Evolutionary conservation across 2,888 invertebrate species (phyloP), one percentile per base, ranked within the genome.

Genomic region (Drosophila tanythrix): DNA sequence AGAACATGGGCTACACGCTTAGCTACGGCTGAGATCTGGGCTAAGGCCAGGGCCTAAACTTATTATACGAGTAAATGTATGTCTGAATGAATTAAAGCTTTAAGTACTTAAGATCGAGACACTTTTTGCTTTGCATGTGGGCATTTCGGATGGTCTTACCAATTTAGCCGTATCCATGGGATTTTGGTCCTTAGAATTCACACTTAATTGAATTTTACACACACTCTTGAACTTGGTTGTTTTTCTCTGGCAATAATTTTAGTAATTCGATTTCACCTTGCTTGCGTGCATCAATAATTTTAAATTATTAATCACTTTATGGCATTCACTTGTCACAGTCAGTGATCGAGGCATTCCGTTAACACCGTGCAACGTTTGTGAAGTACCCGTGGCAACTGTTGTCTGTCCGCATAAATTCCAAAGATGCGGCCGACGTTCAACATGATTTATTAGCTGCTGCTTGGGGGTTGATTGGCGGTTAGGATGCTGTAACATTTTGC

Each of bases 1-100:
- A 96, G 76, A 97, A 97, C 91, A 96, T 97, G 96, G 97, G 97
- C 8, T 97, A 97, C 92, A 97, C 97, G 50, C 95, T 97, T 86
- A 97, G 97, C 66, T 97, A 97, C 91, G 97, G 97, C 72, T 96
- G 94, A 74, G 15, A 36, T 18, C 11, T 27, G 8, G n/a, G 31
- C 27, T 52, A 11, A 29, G 35, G 35, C 13, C 52, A 50, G 36
- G 53, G 40, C 46, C 70, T 72, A 36, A 62, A 36, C 64, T 59
- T 66, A 35, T 57, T 43, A 43, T 56, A 59, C 40, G 21, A 64
- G 31, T 60, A 50, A 60, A 52, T 56, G 10, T 57, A 52, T 59
- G 62, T 76, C 68, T 69, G 62, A 78, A 57, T 74, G 29, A 64
- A 74, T 64, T 67, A 66, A 77, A 64, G 75, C 71, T 77, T 77